These are phyloP conservation scores for Nymphalis io DNA, from an alignment of 1,140 invertebrate species.

Conservation along the genomic window DNA sequence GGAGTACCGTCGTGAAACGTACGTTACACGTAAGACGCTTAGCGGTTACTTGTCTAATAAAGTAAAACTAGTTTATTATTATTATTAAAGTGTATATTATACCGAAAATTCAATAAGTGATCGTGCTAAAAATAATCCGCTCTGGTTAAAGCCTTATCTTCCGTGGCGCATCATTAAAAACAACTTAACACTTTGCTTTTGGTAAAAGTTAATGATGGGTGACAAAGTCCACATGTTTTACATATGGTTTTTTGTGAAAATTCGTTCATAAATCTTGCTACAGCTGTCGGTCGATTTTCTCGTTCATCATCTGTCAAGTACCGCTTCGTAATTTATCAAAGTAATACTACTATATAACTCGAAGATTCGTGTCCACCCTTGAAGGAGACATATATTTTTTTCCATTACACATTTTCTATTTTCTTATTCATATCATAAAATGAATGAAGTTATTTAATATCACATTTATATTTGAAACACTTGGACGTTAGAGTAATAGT, in stretches of 20 bases:
- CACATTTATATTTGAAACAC: no score
- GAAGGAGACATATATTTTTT: background rate
- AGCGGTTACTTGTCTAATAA: no score
- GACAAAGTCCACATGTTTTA: conserved; percentile 17
- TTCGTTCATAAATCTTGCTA: conserved; percentile 24
- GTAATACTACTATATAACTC: background rate
- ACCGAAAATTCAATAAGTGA: no score
- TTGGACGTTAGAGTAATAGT: no score
- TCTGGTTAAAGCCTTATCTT: background rate
- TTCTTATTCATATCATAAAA: background rate
- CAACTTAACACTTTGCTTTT: background rate
- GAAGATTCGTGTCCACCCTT: background rate
- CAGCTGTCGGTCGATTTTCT: conserved; percentile 7
- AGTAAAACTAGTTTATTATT: no score
- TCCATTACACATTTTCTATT: background rate
- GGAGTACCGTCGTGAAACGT: no score
- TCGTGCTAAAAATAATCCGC: no score
- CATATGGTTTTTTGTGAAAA: conserved; percentile 9
- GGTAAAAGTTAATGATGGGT: conserved; percentile 3
- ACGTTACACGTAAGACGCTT: no score
- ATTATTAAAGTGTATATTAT: no score
- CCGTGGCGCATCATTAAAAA: background rate
- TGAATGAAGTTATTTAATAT: no score
- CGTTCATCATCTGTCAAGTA: conserved; percentile 20
- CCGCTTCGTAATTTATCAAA: conserved; percentile 24